Evolutionary conservation across 2,113 vertebrate species (phyloP).

Genomic region (Dunckerocampus dactyliophorus): DNA sequence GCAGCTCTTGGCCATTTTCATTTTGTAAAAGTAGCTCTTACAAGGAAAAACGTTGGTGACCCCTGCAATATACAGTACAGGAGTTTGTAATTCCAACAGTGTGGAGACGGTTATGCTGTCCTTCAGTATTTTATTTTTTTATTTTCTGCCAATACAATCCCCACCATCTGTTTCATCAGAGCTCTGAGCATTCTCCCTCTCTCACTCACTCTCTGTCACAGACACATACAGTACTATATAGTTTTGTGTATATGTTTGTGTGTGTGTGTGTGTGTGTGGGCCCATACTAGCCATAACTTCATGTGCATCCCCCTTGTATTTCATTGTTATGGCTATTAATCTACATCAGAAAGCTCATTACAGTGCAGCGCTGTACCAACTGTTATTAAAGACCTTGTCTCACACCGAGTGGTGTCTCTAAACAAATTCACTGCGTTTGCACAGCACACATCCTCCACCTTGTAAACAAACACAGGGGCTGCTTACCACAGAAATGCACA

Average conservation of each 20-base stretch:
- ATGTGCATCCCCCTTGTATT: slow-evolving; percentile 6
- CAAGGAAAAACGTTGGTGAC: no score
- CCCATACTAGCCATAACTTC: slow-evolving; percentile 10
- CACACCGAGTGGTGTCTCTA: not conserved
- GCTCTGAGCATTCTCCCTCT: slow-evolving; percentile 32
- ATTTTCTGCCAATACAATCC: slow-evolving; percentile 52
- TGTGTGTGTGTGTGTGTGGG: not conserved
- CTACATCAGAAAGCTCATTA: slow-evolving; percentile 37
- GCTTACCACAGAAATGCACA: not conserved
- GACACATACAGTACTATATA: slow-evolving; percentile 8
- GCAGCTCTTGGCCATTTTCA: no score
- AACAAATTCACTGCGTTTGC: slow-evolving; percentile 6
- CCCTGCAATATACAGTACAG: slow-evolving; percentile 2
- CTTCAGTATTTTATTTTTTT: slow-evolving; percentile 32
- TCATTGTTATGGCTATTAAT: slow-evolving; percentile 32
- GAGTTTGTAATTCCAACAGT: slow-evolving; percentile 39
- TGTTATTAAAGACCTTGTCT: slow-evolving; percentile 18
- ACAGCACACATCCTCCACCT: not conserved
- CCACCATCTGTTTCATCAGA: slow-evolving; percentile 55
- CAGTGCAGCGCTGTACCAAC: slow-evolving; percentile 6
- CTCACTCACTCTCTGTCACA: slow-evolving; percentile 16
- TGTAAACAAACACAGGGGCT: not conserved
- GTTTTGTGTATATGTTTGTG: not conserved
- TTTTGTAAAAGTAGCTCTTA: no score
- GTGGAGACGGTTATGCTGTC: slow-evolving; percentile 15